These are phyloP conservation scores for Chelon labrosus DNA, from an alignment of 2,797 vertebrate genomes.

Conservation along the genomic window DNA sequence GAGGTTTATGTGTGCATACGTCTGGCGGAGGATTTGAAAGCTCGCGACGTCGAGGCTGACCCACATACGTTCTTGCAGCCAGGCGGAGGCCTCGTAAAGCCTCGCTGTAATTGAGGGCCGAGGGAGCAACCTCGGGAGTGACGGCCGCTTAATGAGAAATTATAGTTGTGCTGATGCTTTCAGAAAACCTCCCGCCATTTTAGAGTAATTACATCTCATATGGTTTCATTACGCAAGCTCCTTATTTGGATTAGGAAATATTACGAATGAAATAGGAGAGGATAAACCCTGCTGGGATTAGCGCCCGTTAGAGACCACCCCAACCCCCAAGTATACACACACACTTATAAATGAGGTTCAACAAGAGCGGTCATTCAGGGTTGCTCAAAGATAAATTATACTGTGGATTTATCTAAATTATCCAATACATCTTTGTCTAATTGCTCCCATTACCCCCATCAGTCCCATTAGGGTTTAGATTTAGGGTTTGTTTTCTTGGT, in stretches of 20 bases:
- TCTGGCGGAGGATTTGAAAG: constrained; percentile 39
- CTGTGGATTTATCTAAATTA: constrained; percentile 12
- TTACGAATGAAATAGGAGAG: constrained; percentile 50
- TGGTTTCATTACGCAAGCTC: constrained; percentile 60
- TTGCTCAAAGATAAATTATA: background rate
- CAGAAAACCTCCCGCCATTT: constrained; percentile 62
- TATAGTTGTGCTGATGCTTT: constrained; percentile 71
- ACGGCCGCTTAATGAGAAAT: constrained; percentile 77
- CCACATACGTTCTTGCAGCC: constrained; percentile 56
- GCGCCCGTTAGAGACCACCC: constrained; percentile 17
- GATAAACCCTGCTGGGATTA: constrained; percentile 63
- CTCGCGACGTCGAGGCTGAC: constrained; percentile 38
- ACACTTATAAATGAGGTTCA: constrained; percentile 25
- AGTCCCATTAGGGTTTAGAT: background rate
- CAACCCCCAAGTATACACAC: constrained; percentile 1
- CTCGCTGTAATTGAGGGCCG: constrained; percentile 65
- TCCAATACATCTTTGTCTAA: background rate
- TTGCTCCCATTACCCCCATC: constrained; percentile 8
- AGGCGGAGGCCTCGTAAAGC: constrained; percentile 56
- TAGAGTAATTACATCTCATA: constrained; percentile 74
- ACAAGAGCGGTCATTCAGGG: background rate
- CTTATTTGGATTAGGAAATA: constrained; percentile 72
- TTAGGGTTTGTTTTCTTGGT: background rate
- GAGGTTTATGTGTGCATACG: constrained; percentile 24
- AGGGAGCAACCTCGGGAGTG: constrained; percentile 63